These are phyloP conservation scores for Melanostigma gelatinosum DNA, from an alignment of 2,113 vertebrate species.

Conservation along the genomic window DNA sequence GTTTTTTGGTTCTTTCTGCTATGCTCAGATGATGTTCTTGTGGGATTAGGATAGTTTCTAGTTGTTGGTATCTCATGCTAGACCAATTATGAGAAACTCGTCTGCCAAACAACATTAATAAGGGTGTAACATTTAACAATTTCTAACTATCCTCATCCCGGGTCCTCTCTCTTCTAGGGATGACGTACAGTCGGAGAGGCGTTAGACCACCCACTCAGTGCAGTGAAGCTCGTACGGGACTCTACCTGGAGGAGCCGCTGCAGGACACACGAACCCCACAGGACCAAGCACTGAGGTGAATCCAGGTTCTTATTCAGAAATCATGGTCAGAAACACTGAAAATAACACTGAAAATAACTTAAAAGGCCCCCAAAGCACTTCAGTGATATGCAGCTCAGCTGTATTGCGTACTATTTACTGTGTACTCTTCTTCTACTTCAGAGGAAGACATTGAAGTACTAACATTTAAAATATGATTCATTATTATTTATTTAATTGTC, in stretches of 20 bases:
- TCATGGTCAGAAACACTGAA: neutral
- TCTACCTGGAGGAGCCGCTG: constrained; percentile 67
- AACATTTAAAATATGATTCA: neutral
- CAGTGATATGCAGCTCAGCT: neutral
- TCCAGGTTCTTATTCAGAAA: neutral
- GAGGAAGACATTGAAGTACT: neutral
- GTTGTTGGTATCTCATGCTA: neutral
- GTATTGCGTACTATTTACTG: neutral
- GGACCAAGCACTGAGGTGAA: constrained; percentile 63
- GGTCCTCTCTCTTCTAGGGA: constrained; percentile 36
- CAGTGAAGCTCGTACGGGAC: constrained; percentile 36
- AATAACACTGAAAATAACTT: neutral
- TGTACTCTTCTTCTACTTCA: neutral
- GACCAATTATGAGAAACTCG: neutral
- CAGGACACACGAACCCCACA: constrained; percentile 51
- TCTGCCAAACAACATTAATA: neutral
- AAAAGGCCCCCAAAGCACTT: neutral
- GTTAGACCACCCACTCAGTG: constrained; percentile 57
- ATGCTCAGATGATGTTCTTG: neutral
- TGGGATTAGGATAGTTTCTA: neutral
- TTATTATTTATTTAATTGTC: neutral
- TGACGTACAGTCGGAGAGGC: constrained; percentile 25
- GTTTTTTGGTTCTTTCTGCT: neutral
- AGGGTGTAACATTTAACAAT: neutral
- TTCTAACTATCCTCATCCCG: neutral